phyloP scores from a whole-genome alignment of 2,797 vertebrate species.

The Macrochelys suwanniensis region DNA sequence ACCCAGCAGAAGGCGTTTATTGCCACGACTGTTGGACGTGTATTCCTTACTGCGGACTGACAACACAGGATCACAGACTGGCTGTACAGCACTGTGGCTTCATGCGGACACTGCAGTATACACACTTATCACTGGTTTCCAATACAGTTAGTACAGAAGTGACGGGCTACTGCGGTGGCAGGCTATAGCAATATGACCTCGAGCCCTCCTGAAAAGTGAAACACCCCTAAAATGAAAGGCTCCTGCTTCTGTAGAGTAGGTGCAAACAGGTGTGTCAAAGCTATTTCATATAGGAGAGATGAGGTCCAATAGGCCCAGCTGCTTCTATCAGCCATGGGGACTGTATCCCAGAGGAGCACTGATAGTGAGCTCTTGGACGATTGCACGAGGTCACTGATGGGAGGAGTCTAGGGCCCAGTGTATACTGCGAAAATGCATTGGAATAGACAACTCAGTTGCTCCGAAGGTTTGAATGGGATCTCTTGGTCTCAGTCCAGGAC shows the following conservation, averaged over 20 bases:
- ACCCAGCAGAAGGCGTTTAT: background rate
- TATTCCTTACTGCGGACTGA: no score
- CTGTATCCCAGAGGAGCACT: background rate
- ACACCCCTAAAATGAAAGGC: background rate
- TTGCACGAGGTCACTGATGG: background rate
- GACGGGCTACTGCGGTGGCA: background rate
- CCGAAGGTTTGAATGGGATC: background rate
- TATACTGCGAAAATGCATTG: no score
- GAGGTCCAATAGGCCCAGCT: background rate
- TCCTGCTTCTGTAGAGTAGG: background rate
- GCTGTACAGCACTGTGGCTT: no score
- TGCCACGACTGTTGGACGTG: background rate
- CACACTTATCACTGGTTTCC: background rate
- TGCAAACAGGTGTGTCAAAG: background rate
- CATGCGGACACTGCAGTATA: no score
- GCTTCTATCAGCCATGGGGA: background rate
- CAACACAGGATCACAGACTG: no score
- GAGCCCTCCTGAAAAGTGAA: background rate
- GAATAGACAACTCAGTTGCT: background rate
- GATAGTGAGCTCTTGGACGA: background rate
- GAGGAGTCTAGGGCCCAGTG: background rate
- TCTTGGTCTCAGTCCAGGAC: background rate
- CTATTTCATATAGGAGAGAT: background rate
- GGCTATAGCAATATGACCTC: background rate
- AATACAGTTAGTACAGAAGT: fast-evolving